Conservation (phyloP, 64 coral and sea anemone species). For the Stichodactyla mertensii region DNA sequence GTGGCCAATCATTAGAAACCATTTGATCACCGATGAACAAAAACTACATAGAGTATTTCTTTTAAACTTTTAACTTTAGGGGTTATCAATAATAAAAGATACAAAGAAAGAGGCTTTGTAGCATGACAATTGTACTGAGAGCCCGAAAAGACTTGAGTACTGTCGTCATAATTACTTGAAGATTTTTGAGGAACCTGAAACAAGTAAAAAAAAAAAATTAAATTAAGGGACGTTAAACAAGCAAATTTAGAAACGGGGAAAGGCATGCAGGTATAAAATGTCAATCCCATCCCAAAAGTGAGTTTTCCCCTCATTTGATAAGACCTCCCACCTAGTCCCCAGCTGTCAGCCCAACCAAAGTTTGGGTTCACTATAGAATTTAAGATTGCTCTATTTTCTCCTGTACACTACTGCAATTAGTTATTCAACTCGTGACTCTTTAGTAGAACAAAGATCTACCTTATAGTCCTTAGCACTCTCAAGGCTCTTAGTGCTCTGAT, state of each 20-base stretch:
- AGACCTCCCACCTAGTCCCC: no score
- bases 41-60: no score
- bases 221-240: no score
- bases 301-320: no score
- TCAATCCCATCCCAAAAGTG: no score
- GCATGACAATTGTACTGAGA: slow-evolving; percentile 95
- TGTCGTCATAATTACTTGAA: slow-evolving; percentile 99
- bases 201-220: background rate
- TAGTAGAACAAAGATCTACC: slow-evolving; percentile 19
- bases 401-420: no score
- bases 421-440: no score
- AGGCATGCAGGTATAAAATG: no score
- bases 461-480: slow-evolving; percentile 90
- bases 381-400: no score
- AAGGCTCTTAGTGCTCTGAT: slow-evolving; percentile 86
- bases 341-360: no score
- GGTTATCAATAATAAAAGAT: slow-evolving; percentile 46
- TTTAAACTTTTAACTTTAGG: background rate
- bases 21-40: no score
- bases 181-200: slow-evolving; percentile 85
- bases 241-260: background rate
- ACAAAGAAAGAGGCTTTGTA: slow-evolving; percentile 92
- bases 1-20: background rate
- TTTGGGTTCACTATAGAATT: no score
- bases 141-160: slow-evolving; percentile 93